A percentile compares a stretch with the other conserved stretches of the same genome.
Conservation (phyloP, 2,113 vertebrate genomes). For the Rynchops niger region DNA sequence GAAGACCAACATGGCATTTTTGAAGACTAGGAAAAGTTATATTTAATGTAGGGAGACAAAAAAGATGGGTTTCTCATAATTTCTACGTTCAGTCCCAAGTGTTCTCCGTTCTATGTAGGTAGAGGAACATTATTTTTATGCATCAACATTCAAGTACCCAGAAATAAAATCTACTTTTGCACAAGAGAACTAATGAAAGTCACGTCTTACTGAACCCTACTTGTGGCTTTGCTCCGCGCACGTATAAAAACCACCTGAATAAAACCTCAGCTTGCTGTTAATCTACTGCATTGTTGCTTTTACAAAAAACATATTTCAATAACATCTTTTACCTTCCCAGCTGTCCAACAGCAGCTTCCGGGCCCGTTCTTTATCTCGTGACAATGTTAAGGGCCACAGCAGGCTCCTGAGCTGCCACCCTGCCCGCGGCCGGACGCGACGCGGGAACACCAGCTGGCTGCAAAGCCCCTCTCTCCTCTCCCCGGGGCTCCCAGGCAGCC, state of each 20-base stretch:
- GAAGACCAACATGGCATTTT: neutral
- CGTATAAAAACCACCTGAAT: neutral
- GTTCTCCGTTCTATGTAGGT: neutral
- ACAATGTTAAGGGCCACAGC: neutral
- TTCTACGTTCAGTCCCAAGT: neutral
- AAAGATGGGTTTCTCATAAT: neutral
- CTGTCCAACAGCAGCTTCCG: neutral
- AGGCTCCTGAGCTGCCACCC: neutral
- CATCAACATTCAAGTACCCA: neutral
- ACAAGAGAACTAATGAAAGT: neutral
- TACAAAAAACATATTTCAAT: neutral
- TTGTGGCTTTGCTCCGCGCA: neutral
- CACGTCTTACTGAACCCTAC: neutral
- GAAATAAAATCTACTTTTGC: neutral
- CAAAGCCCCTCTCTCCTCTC: neutral
- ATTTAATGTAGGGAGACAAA: neutral
- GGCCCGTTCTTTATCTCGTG: neutral
- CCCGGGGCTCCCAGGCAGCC: neutral
- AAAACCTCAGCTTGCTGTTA: neutral
- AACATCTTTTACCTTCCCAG: neutral
- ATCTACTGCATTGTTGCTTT: neutral
- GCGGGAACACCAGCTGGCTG: neutral
- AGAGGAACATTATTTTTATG: neutral
- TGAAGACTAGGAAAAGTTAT: neutral
- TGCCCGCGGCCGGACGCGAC: rapidly evolving